phyloP scores from a whole-genome alignment of 2,113 vertebrate genomes.

The Urocitellus parryii region DNA sequence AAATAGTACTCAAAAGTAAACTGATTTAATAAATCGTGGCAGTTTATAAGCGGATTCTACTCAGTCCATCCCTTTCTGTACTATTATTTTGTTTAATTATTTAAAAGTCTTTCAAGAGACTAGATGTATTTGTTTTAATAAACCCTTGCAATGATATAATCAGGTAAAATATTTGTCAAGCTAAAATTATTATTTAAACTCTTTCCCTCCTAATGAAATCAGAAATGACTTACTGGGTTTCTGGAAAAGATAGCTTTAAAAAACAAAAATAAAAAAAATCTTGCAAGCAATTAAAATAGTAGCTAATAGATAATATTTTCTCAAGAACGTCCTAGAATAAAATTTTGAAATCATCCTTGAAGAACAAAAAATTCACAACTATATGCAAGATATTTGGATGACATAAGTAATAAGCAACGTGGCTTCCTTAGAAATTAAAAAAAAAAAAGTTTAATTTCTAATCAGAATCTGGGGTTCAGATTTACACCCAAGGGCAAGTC shows the following conservation, averaged over 20 bases:
- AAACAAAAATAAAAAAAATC: not conserved
- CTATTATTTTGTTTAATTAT: not conserved
- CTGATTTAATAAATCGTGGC: not conserved
- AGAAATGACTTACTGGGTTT: constrained; percentile 33
- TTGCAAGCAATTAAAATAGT: not conserved
- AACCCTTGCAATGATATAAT: not conserved
- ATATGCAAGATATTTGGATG: not conserved
- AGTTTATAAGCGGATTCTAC: not conserved
- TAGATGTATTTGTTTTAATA: constrained; percentile 37
- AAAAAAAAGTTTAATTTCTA: not conserved
- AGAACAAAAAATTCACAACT: constrained; percentile 6
- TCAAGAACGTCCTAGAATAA: not conserved
- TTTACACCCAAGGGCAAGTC: not conserved
- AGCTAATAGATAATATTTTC: not conserved
- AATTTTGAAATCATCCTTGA: not conserved
- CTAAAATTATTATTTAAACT: not conserved
- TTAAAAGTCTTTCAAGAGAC: not conserved
- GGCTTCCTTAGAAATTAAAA: constrained; percentile 22
- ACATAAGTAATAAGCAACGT: not conserved
- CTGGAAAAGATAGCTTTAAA: not conserved
- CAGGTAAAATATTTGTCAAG: not conserved
- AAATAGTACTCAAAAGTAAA: not conserved
- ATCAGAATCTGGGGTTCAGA: not conserved
- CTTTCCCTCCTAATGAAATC: constrained; percentile 25
- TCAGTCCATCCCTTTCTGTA: not conserved